phyloP scores from a whole-genome alignment of 1,140 invertebrate species.

The Micrasema minimum region DNA sequence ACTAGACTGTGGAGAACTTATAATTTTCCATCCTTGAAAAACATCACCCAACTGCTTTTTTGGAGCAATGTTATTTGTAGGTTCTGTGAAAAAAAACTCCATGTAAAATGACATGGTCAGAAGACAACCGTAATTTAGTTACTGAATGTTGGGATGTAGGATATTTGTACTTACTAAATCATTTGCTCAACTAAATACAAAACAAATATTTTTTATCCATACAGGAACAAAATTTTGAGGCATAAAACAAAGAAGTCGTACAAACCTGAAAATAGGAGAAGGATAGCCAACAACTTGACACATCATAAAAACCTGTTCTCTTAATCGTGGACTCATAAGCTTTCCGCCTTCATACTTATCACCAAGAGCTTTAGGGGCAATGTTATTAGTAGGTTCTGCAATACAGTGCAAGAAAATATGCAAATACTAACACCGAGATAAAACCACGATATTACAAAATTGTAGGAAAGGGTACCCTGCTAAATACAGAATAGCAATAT shows the following conservation, averaged over 20 bases:
- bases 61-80: slow-evolving; percentile 74
- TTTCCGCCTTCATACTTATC: slow-evolving; percentile 72
- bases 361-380: slow-evolving; percentile 69
- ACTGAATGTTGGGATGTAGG: slow-evolving; percentile 31
- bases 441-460: background rate
- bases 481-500: background rate
- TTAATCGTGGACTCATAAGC: slow-evolving; percentile 71
- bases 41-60: slow-evolving; percentile 73
- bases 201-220: too few relatives aligned
- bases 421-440: background rate
- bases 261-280: slow-evolving; percentile 74
- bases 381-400: slow-evolving; percentile 68
- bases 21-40: slow-evolving; percentile 75
- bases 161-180: too few relatives aligned
- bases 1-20: slow-evolving; percentile 69
- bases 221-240: too few relatives aligned
- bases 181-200: too few relatives aligned
- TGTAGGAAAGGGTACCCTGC: slow-evolving; percentile 25
- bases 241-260: slow-evolving; percentile 41
- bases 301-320: slow-evolving; percentile 69
- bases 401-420: slow-evolving; percentile 9
- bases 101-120: slow-evolving; percentile 10
- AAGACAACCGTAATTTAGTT: background rate
- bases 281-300: slow-evolving; percentile 74
- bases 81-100: slow-evolving; percentile 68